Evolutionary conservation across 2,888 invertebrate species (phyloP).

Genomic region (Agrochola circellaris): DNA sequence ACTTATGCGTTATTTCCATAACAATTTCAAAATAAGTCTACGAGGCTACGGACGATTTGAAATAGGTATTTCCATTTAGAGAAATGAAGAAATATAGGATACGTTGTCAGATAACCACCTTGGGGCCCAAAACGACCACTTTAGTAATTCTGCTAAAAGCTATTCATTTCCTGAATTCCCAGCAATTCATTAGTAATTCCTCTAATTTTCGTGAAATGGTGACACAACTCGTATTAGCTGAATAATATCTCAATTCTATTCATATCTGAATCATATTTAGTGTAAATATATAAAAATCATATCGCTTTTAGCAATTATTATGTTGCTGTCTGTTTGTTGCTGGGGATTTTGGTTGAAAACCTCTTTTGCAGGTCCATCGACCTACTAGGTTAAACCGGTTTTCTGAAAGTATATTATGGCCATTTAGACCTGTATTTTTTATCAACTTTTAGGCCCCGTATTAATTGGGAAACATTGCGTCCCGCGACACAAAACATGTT

Average conservation of each 20-base stretch:
- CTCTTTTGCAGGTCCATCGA: not conserved
- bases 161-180: no score
- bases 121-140: no score
- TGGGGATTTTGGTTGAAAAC: not conserved
- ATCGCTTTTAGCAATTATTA: no score
- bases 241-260: no score
- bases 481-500: not conserved
- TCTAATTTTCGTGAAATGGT: no score
- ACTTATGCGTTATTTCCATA: slow-evolving; percentile 22
- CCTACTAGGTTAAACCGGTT: not conserved
- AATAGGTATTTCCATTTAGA: slow-evolving; percentile 44
- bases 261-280: no score
- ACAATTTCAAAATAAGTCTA: slow-evolving; percentile 30
- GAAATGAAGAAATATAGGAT: slow-evolving; percentile 20
- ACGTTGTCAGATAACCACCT: not conserved
- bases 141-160: no score
- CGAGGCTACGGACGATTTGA: not conserved
- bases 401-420: not conserved
- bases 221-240: no score
- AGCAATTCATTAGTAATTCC: no score
- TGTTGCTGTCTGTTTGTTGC: not conserved
- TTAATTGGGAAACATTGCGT: not conserved
- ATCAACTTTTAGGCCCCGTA: not conserved
- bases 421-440: not conserved
- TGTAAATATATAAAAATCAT: no score